phyloP scores from a whole-genome alignment of 1,140 invertebrate species.

The Neocloeon triangulifer region DNA sequence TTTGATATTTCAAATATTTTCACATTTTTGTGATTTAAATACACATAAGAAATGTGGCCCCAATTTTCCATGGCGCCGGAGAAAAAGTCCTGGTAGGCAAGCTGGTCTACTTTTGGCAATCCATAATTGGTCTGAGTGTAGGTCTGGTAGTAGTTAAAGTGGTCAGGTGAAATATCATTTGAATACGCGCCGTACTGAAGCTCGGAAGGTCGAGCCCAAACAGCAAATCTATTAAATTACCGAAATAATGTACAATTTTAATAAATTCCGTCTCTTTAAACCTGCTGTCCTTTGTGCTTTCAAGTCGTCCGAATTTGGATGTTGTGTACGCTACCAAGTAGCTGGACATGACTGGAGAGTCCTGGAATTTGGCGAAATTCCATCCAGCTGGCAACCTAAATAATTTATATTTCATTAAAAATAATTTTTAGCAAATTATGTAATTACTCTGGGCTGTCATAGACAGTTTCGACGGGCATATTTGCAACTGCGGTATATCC shows the following conservation, averaged over 20 bases:
- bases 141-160: slow-evolving; percentile 11
- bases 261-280: no score
- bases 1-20: no score
- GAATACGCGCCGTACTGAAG: slow-evolving; percentile 25
- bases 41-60: slow-evolving; percentile 11
- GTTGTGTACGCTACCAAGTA: slow-evolving; percentile 28
- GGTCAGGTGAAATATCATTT: slow-evolving; percentile 23
- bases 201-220: slow-evolving; percentile 30
- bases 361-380: slow-evolving; percentile 15
- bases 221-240: slow-evolving; percentile 9
- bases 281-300: neutral
- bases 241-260: no score
- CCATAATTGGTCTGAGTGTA: slow-evolving; percentile 9
- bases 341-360: slow-evolving; percentile 25
- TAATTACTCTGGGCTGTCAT: no score
- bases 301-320: slow-evolving; percentile 18
- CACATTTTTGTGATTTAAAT: no score
- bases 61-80: slow-evolving; percentile 35
- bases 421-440: no score
- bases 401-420: no score
- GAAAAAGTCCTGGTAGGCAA: slow-evolving; percentile 28
- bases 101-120: slow-evolving; percentile 17
- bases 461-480: no score
- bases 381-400: no score
- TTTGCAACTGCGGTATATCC: no score